phyloP scores from a whole-genome alignment of 1,140 invertebrate species.

The Leguminivora glycinivorella region DNA sequence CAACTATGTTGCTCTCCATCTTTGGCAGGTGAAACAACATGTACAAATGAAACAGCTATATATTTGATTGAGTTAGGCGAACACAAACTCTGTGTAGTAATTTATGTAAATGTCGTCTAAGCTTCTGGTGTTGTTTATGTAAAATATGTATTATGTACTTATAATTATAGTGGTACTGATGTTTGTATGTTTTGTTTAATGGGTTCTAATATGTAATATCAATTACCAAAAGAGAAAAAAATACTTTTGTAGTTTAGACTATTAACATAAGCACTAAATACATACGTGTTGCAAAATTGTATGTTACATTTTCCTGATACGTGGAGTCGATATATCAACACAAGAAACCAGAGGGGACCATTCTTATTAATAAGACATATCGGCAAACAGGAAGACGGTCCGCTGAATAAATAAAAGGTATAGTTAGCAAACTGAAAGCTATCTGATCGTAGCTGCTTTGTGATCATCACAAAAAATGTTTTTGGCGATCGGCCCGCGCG shows the following conservation, averaged over 20 bases:
- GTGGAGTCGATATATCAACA: neutral
- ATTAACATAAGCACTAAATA: too few species aligned
- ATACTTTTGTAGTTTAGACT: too few species aligned
- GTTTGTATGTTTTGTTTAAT: too few species aligned
- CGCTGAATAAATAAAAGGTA: conserved; percentile 47
- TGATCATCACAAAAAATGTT: conserved; percentile 46
- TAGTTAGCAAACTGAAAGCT: conserved; percentile 61
- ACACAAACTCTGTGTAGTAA: too few species aligned
- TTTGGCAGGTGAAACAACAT: conserved; percentile 68
- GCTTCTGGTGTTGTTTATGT: too few species aligned
- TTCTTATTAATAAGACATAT: conserved; percentile 47
- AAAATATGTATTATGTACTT: too few species aligned
- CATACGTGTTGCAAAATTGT: neutral
- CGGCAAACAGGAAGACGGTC: conserved; percentile 32
- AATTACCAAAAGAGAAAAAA: too few species aligned
- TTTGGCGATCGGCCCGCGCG: conserved; percentile 51
- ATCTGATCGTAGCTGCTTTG: conserved; percentile 58
- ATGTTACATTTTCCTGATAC: neutral
- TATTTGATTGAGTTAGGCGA: too few species aligned
- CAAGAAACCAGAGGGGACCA: neutral
- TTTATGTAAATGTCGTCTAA: too few species aligned
- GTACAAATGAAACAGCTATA: neutral
- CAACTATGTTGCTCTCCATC: conserved; percentile 50
- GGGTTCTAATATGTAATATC: too few species aligned
- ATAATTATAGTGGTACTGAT: too few species aligned